These are phyloP conservation scores for Athene cunicularia DNA, from an alignment of 2,113 vertebrate genomes.

Conservation along the genomic window DNA sequence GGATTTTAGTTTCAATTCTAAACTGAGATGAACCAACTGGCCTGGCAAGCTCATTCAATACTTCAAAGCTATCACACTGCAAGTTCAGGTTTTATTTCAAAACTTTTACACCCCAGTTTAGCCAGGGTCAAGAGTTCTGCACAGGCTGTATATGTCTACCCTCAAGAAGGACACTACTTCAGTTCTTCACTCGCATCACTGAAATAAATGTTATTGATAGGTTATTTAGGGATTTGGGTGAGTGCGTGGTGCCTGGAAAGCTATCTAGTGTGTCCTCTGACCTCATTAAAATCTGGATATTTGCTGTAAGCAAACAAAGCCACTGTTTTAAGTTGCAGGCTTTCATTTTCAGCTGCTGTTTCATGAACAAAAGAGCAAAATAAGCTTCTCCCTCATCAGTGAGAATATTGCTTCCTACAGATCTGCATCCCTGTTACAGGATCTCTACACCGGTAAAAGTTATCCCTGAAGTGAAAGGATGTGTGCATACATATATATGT, in stretches of 20 bases:
- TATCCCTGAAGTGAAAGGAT: neutral
- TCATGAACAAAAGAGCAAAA: neutral
- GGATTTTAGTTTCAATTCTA: slow-evolving; percentile 8
- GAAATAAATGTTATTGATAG: neutral
- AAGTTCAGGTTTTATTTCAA: neutral
- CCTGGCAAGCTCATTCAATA: neutral
- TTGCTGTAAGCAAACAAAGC: neutral
- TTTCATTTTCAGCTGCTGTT: neutral
- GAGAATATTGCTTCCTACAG: neutral
- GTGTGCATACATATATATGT: too few species aligned
- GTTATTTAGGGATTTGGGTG: neutral
- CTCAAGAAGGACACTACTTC: neutral
- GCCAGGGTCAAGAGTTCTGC: neutral
- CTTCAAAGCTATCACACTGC: neutral
- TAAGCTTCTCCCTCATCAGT: neutral
- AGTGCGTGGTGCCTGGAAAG: neutral
- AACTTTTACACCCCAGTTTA: neutral
- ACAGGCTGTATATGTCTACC: neutral
- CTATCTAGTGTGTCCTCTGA: neutral
- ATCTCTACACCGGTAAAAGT: neutral
- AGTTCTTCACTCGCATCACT: neutral
- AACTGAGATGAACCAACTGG: neutral
- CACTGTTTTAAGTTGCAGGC: neutral
- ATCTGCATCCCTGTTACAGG: neutral
- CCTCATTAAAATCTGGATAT: neutral